A percentile compares a stretch with the other conserved stretches of the same genome.
Conservation (phyloP, 1,140 invertebrate species). For the Thrips palmi region DNA sequence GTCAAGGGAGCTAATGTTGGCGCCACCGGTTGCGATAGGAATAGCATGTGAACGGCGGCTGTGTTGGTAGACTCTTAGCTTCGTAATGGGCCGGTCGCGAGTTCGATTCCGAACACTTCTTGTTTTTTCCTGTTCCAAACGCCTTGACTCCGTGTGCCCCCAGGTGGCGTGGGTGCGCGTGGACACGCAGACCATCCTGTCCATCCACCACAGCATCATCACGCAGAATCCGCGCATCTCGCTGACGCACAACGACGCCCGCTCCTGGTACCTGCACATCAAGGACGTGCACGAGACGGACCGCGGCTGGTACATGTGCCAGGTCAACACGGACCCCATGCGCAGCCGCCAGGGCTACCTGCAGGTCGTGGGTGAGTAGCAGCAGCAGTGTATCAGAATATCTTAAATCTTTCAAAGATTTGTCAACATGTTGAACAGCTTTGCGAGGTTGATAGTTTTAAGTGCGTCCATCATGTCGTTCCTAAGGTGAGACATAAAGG, state of each 20-base stretch:
- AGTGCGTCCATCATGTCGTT: background rate
- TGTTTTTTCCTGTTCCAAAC: slow-evolving; percentile 15
- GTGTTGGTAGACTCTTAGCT: no score
- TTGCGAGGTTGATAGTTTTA: background rate
- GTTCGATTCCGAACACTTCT: slow-evolving; percentile 7
- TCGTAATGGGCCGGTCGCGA: no score
- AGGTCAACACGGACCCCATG: slow-evolving; percentile 76
- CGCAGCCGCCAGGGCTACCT: slow-evolving; percentile 63
- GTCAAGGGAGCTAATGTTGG: no score
- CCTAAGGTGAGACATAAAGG: background rate
- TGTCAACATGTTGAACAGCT: background rate
- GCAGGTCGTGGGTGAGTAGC: slow-evolving; percentile 59
- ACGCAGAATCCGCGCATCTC: slow-evolving; percentile 74
- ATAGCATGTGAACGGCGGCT: slow-evolving; percentile 3
- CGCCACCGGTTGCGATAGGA: no score
- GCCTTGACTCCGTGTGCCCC: slow-evolving; percentile 17
- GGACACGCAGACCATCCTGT: slow-evolving; percentile 80
- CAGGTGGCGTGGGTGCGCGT: slow-evolving; percentile 83
- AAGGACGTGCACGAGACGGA: slow-evolving; percentile 62
- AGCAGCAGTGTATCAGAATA: background rate
- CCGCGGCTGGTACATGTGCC: slow-evolving; percentile 71
- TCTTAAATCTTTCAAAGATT: background rate
- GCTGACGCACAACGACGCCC: slow-evolving; percentile 69
- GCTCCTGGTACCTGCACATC: slow-evolving; percentile 75
- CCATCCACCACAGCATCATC: slow-evolving; percentile 77